Evolutionary conservation across 2,113 vertebrate species (phyloP).

Genomic region (Pteropus alecto): DNA sequence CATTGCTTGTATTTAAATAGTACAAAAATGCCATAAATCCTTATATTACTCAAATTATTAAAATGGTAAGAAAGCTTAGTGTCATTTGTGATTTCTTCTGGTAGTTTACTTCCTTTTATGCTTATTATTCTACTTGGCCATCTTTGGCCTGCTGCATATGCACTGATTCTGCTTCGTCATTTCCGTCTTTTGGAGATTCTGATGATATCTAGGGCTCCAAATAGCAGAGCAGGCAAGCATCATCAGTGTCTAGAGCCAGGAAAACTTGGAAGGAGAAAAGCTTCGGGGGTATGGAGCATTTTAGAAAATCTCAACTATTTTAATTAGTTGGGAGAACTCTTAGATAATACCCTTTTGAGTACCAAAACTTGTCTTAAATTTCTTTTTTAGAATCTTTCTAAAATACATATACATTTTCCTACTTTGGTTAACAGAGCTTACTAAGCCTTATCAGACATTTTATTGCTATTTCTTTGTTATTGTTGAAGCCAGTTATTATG

Average conservation of each 20-base stretch:
- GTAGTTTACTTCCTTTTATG: neutral
- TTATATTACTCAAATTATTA: slow-evolving; percentile 17
- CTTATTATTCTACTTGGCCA: neutral
- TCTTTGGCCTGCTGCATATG: neutral
- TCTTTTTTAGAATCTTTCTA: neutral
- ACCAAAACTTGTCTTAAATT: neutral
- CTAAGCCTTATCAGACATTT: neutral
- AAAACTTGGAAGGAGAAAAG: neutral
- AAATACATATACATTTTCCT: neutral
- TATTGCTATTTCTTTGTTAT: neutral
- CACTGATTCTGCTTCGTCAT: neutral
- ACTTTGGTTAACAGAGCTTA: neutral
- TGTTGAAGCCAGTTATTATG: neutral
- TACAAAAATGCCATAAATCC: neutral
- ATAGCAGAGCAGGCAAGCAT: no score
- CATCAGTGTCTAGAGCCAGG: neutral
- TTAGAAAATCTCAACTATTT: neutral
- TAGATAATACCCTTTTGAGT: neutral
- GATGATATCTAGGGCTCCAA: neutral
- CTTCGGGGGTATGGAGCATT: neutral
- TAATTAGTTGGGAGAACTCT: slow-evolving; percentile 27
- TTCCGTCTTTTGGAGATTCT: neutral
- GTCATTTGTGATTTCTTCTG: neutral
- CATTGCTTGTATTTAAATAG: slow-evolving; percentile 23
- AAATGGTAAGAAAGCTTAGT: neutral